These are phyloP conservation scores for Clusia tigrina DNA, from an alignment of 2,888 invertebrate species.

Conservation along the genomic window DNA sequence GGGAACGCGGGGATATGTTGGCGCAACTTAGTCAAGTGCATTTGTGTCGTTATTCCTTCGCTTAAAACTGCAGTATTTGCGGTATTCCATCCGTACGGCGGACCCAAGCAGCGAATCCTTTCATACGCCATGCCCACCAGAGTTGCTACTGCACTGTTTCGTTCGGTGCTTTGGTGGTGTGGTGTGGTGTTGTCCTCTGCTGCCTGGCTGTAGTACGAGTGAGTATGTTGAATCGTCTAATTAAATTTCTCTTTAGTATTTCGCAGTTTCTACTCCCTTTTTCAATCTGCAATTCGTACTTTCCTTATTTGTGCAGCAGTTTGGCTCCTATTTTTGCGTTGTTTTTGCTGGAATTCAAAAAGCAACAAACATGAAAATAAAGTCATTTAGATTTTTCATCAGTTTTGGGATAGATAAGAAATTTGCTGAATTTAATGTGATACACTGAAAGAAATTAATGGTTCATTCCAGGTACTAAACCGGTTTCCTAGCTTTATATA, in stretches of 20 bases:
- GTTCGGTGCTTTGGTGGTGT: not conserved
- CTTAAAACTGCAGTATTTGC: no score
- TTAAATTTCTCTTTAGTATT: conserved; percentile 24
- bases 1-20: conserved; percentile 3
- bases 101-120: not conserved
- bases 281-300: conserved; percentile 5
- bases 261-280: conserved; percentile 16
- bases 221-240: conserved; percentile 27
- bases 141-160: not conserved
- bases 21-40: not conserved
- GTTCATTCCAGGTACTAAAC: no score
- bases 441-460: not conserved
- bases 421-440: not conserved
- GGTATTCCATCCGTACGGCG: no score
- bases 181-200: not conserved
- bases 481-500: no score
- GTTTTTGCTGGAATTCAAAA: conserved; percentile 6
- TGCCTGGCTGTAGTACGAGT: no score
- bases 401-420: not conserved
- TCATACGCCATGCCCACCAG: not conserved
- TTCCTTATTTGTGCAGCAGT: conserved; percentile 1
- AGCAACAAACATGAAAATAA: not conserved
- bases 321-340: not conserved
- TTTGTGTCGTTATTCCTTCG: no score
- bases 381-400: conserved; percentile 12